phyloP scores from a whole-genome alignment of 2,113 vertebrate species.

The Chionomys nivalis region DNA sequence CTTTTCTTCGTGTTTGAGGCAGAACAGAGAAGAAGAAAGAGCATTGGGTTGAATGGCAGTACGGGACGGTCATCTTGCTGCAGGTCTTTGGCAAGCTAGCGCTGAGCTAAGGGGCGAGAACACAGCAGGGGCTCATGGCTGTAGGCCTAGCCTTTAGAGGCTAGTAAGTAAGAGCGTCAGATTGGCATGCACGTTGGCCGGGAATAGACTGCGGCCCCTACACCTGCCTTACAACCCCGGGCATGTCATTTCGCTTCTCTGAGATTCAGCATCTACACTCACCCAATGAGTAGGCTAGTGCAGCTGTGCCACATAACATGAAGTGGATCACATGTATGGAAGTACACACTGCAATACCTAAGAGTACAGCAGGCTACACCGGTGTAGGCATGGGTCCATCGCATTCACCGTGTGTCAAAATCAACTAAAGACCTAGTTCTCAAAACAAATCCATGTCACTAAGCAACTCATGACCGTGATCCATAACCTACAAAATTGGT shows the following conservation, averaged over 20 bases:
- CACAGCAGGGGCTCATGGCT: rapidly evolving
- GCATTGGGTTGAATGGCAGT: neutral
- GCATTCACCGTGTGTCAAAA: no score
- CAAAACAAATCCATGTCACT: neutral
- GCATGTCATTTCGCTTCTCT: neutral
- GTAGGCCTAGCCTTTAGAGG: neutral
- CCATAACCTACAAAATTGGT: neutral
- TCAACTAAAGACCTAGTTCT: neutral
- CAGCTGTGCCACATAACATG: no score
- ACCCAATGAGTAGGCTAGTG: neutral
- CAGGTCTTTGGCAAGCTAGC: neutral
- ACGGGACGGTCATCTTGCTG: neutral
- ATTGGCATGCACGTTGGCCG: neutral
- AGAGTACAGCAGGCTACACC: neutral
- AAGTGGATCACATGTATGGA: neutral
- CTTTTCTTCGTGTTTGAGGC: neutral
- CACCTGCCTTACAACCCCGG: neutral
- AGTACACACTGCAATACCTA: neutral
- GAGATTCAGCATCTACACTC: neutral
- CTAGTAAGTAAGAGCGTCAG: neutral
- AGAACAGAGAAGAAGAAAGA: neutral
- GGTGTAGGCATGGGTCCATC: no score
- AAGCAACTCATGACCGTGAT: no score
- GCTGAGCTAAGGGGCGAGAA: neutral
- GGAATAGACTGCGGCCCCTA: neutral